Conservation (phyloP, 2,797 vertebrate species). For the Thaleichthys pacificus region DNA sequence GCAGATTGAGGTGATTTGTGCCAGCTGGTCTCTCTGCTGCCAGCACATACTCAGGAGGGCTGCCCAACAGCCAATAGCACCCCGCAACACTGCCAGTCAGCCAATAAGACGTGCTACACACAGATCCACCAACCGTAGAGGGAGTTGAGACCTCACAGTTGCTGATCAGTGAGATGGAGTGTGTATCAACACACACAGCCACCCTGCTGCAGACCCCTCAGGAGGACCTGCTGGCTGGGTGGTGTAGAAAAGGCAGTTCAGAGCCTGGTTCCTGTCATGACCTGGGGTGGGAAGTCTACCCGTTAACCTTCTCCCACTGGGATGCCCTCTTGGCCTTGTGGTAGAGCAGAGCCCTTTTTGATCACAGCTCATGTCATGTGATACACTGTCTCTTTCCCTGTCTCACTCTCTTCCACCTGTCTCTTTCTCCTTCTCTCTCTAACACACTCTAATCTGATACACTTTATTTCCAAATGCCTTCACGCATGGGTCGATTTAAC, state of each 20-base stretch:
- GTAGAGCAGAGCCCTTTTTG: not conserved
- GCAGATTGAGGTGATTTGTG: conserved; percentile 70
- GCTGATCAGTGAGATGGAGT: not conserved
- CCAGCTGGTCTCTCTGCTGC: conserved; percentile 65
- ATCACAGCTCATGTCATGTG: not conserved
- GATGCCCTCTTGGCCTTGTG: not conserved
- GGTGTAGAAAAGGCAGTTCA: not conserved
- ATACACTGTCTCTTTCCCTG: conserved; percentile 3
- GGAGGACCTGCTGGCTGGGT: not conserved
- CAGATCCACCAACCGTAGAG: not conserved
- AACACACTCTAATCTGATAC: not conserved
- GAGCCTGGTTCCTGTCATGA: not conserved
- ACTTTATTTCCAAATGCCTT: no score
- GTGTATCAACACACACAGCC: conserved; percentile 6
- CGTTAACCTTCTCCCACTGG: not conserved
- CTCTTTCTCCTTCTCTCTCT: conserved; percentile 22
- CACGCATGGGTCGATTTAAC: no score
- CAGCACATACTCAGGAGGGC: conserved; percentile 29
- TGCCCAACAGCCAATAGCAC: conserved; percentile 44
- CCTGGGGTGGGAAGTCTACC: not conserved
- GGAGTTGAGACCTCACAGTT: not conserved
- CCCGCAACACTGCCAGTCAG: conserved; percentile 10
- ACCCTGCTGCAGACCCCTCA: not conserved
- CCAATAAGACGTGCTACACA: conserved; percentile 39
- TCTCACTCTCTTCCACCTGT: not conserved